A percentile compares a stretch with the other conserved stretches of the same genome.
Conservation (phyloP, 2,797 vertebrate species). For the Chaetophractus vellerosus region DNA sequence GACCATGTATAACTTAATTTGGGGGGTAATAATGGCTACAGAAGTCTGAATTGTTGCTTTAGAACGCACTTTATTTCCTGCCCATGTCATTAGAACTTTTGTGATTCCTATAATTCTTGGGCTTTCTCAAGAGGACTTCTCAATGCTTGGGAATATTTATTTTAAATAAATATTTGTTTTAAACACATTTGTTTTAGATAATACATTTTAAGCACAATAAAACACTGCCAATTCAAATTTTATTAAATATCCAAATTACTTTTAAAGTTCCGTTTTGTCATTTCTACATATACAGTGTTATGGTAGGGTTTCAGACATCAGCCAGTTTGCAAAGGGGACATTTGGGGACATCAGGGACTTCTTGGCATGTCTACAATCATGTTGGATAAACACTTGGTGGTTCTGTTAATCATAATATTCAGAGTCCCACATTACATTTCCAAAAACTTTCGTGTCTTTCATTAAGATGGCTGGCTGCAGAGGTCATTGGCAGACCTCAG, state of each 20-base stretch:
- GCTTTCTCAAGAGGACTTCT: constrained; percentile 12
- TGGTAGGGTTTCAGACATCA: neutral
- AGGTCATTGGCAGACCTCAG: neutral
- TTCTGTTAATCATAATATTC: constrained; percentile 50
- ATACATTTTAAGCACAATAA: constrained; percentile 41
- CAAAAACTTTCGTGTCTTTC: constrained; percentile 47
- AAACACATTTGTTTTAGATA: constrained; percentile 66
- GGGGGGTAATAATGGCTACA: neutral
- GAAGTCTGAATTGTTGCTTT: neutral
- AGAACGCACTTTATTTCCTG: neutral
- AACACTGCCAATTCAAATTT: constrained; percentile 21
- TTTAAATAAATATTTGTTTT: constrained; percentile 68
- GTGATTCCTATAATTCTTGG: constrained; percentile 7
- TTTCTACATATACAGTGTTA: neutral
- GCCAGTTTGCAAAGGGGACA: neutral
- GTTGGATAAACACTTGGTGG: neutral
- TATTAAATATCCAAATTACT: constrained; percentile 39
- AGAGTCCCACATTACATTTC: neutral
- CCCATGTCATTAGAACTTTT: neutral
- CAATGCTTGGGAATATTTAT: constrained; percentile 23
- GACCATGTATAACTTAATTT: neutral
- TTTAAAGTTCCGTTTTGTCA: constrained; percentile 21
- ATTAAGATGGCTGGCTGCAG: neutral
- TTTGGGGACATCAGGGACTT: neutral
- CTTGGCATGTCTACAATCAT: neutral